Base-by-base conservation (phyloP, 2,113 vertebrate genomes). In the Chlorocebus sabaeus region DNA sequence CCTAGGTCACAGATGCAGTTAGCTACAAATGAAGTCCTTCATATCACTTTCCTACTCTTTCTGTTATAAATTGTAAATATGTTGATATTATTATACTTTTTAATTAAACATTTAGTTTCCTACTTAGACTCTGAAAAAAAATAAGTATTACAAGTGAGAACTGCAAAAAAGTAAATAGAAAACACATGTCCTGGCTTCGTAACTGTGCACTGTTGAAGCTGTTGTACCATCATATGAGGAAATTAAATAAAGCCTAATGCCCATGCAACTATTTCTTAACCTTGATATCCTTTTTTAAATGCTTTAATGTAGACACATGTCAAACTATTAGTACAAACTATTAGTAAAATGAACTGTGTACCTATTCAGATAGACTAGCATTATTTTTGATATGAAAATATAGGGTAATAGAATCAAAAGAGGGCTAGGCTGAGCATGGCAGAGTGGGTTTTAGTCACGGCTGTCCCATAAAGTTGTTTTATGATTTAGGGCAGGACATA, bases 191-290 rank as follows among this genome's bases (percentile, higher is more conserved):
- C 40, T 79, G 64, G n/a, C 20, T 55, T 93, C 22, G 89, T 40
- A 82, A 83, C 12, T 89, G n/a, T 82, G 70, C 4, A 76, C 35
- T 48, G 82, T 20, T 6, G 1, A 20, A 76, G 48, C 72, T 93
- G 50, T n/a, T 96, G 55, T 45, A 96, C 38, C 23, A 84, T 25
- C 45, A 92, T 55, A 14, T 57, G 86, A 86, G 12, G 13, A 95
- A 96, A 85, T 95, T 79, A 85, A 93, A 96, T 55, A 70, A 96
- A 96, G 76, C 30, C 72, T 81, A 95, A 48, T 20, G 2, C n/a
- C 35, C 25, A 88, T 68, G 40, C 8, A 92, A 94, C 2, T 22
- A 92, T 78, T 95, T 91, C 64, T 79, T 94, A 92, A 90, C 27
- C 73, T 76, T 4, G 1, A 23, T 93, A 85, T 57, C 20, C 48